Evolutionary conservation across 2,888 invertebrate genomes (phyloP).

Genomic region (Diogma glabrata): DNA sequence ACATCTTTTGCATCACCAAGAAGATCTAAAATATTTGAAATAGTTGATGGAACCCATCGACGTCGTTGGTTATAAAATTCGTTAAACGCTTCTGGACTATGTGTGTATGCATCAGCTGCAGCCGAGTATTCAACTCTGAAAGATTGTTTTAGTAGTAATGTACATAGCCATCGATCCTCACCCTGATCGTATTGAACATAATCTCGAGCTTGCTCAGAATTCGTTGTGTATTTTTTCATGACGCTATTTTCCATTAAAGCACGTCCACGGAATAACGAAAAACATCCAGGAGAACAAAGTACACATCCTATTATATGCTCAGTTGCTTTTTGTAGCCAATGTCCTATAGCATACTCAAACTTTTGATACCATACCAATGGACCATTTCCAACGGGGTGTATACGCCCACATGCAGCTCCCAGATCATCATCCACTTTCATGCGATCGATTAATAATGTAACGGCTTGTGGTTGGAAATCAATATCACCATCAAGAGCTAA

Average conservation of each 20-base stretch:
- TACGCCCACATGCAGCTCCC: constrained; percentile 81
- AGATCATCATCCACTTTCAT: constrained; percentile 74
- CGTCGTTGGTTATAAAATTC: constrained; percentile 92
- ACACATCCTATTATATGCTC: constrained; percentile 86
- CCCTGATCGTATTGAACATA: constrained; percentile 91
- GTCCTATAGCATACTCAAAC: constrained; percentile 85
- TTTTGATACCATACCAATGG: constrained; percentile 80
- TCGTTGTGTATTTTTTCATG: constrained; percentile 76
- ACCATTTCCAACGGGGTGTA: constrained; percentile 75
- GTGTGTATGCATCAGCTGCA: constrained; percentile 89
- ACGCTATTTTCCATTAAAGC: constrained; percentile 86
- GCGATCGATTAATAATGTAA: constrained; percentile 65
- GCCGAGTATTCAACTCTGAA: constrained; percentile 91
- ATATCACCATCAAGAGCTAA: constrained; percentile 82
- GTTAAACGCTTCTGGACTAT: constrained; percentile 82
- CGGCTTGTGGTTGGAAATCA: constrained; percentile 72
- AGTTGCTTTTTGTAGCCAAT: constrained; percentile 87
- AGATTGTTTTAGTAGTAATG: constrained; percentile 79
- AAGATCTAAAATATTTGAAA: constrained; percentile 88
- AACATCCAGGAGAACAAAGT: constrained; percentile 85
- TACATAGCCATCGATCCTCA: constrained; percentile 96
- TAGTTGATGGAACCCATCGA: constrained; percentile 93
- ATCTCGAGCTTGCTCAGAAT: constrained; percentile 65
- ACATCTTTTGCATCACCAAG: constrained; percentile 66
- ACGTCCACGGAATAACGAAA: constrained; percentile 77